Percentiles rank a stretch among this genome's conserved stretches.
Evolutionary conservation across 2,797 vertebrate genomes (phyloP).

Genomic region (Pitangus sulphuratus): DNA sequence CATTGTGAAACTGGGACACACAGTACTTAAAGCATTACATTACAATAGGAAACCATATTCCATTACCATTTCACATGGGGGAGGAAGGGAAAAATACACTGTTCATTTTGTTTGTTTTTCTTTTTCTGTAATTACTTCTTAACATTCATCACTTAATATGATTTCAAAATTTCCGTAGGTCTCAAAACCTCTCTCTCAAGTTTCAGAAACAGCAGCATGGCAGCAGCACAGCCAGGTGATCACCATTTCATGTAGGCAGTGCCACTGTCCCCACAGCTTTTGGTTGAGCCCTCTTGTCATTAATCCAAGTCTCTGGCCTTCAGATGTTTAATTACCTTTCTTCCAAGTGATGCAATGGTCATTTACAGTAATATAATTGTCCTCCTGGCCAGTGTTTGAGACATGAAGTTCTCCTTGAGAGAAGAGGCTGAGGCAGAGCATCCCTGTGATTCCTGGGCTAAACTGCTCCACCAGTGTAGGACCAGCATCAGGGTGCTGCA

Average conservation of each 20-base stretch:
- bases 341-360: not conserved
- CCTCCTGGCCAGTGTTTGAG: not conserved
- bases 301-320: not conserved
- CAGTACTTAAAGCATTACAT: constrained; percentile 28
- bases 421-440: not conserved
- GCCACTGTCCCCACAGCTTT: not conserved
- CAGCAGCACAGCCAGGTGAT: not conserved
- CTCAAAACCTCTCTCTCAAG: not conserved
- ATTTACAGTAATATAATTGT: not conserved
- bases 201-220: not conserved
- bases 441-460: not conserved
- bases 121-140: constrained; percentile 10
- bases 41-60: constrained; percentile 25
- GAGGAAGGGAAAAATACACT: not conserved
- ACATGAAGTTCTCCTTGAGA: not conserved
- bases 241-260: not conserved
- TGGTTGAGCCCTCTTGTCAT: not conserved
- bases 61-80: constrained; percentile 20
- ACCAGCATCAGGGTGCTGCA: accelerated
- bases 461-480: not conserved
- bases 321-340: not conserved
- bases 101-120: not conserved
- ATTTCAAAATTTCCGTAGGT: not conserved
- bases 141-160: not conserved
- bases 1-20: constrained; percentile 51